Conservation (phyloP, 2,888 invertebrate species). For the Hemaris fuciformis region DNA sequence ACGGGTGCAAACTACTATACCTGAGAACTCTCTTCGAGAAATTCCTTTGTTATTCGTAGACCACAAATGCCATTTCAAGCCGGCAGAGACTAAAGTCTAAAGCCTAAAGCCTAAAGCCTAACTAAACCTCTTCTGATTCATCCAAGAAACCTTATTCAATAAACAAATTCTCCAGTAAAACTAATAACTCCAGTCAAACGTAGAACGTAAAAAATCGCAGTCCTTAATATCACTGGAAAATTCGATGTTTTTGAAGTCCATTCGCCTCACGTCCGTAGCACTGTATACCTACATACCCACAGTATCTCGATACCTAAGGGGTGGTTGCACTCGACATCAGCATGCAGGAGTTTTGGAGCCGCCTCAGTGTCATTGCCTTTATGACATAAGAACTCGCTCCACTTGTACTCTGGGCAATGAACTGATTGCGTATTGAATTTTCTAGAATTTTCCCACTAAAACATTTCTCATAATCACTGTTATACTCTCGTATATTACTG, state of each 20-base stretch:
- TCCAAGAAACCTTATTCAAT: too few species aligned
- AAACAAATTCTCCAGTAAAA: neutral
- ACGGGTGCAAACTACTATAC: too few species aligned
- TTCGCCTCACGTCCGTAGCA: neutral
- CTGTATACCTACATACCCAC: neutral
- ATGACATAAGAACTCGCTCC: constrained; percentile 46
- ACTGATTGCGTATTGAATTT: constrained; percentile 21
- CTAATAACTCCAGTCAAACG: too few species aligned
- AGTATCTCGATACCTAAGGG: neutral
- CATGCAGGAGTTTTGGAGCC: constrained; percentile 46
- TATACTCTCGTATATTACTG: neutral
- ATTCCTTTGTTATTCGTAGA: too few species aligned
- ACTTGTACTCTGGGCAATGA: constrained; percentile 46
- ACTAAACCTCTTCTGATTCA: too few species aligned
- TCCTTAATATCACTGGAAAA: neutral
- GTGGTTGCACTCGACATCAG: constrained; percentile 28
- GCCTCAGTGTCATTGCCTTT: constrained; percentile 54
- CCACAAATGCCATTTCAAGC: too few species aligned
- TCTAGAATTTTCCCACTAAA: neutral
- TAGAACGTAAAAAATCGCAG: neutral
- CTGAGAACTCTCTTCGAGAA: too few species aligned
- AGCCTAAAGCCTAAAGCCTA: too few species aligned
- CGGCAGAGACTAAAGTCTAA: too few species aligned
- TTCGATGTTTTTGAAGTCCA: neutral
- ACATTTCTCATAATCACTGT: neutral